A percentile compares a stretch with the other conserved stretches of the same genome.
These are phyloP conservation scores for Heteropelma amictum DNA, from an alignment of 2,888 invertebrate species.

Conservation along the genomic window DNA sequence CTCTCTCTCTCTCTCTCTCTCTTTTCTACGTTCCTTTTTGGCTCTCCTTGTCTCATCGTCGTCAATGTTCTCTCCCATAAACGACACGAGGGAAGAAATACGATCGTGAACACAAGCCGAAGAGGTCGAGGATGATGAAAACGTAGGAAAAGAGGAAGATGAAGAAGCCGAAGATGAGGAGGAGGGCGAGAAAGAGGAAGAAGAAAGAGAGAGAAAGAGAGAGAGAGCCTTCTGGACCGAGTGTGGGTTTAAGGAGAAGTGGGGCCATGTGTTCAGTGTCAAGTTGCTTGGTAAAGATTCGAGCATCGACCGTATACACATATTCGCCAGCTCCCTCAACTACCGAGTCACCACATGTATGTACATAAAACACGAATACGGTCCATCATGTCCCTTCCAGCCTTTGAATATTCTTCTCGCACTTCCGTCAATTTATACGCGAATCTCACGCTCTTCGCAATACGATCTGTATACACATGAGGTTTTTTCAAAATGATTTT, in stretches of 20 bases:
- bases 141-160: constrained; percentile 12
- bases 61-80: constrained; percentile 45
- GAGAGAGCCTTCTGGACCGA: constrained; percentile 70
- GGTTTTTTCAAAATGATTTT: no score
- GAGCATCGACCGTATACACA: constrained; percentile 49
- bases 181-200: constrained; percentile 9
- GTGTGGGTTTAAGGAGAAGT: constrained; percentile 75
- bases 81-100: constrained; percentile 43
- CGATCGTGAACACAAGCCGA: constrained; percentile 31
- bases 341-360: no score
- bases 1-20: constrained; percentile 22
- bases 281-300: constrained; percentile 72
- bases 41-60: constrained; percentile 35
- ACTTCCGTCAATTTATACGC: background rate
- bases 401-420: constrained; percentile 10
- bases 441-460: constrained; percentile 3
- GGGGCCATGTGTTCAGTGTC: constrained; percentile 78
- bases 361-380: constrained; percentile 39
- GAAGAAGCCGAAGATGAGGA: constrained; percentile 3
- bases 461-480: background rate
- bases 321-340: constrained; percentile 36
- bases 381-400: constrained; percentile 31
- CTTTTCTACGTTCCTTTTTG: background rate
- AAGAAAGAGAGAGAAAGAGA: constrained; percentile 30
- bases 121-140: constrained; percentile 22